Percentiles rank a stretch among this genome's conserved stretches.
These are phyloP conservation scores for Exocentrus adspersus DNA, from an alignment of 2,888 invertebrate species.

Conservation along the genomic window DNA sequence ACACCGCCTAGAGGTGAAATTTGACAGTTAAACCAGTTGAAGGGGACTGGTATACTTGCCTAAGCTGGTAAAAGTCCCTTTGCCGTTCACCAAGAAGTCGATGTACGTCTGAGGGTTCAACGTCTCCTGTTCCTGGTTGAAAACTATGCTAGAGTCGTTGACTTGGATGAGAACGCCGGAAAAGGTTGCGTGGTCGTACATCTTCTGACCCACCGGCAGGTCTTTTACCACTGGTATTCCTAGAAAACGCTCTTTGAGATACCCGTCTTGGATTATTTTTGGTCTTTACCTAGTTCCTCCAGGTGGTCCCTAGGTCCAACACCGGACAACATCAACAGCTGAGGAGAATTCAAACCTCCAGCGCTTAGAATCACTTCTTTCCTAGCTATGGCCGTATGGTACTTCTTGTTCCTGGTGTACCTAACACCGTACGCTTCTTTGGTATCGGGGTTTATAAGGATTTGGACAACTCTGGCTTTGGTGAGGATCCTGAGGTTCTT, in stretches of 20 bases:
- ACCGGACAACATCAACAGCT: slow-evolving; percentile 84
- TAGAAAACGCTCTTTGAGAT: neutral
- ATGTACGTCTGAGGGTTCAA: neutral
- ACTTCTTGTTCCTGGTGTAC: slow-evolving; percentile 67
- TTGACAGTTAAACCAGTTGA: too few species aligned
- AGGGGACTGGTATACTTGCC: too few species aligned
- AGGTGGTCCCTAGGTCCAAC: slow-evolving; percentile 69
- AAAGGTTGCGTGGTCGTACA: slow-evolving; percentile 75
- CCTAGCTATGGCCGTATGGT: slow-evolving; percentile 66
- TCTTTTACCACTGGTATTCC: slow-evolving; percentile 70
- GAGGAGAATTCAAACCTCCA: slow-evolving; percentile 89
- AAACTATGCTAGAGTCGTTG: slow-evolving; percentile 59
- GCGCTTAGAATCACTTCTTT: slow-evolving; percentile 88
- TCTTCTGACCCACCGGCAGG: slow-evolving; percentile 72
- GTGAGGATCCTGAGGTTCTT: slow-evolving; percentile 76
- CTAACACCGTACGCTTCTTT: slow-evolving; percentile 76
- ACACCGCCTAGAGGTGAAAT: slow-evolving; percentile 63
- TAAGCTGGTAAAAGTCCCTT: slow-evolving; percentile 66
- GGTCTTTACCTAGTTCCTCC: slow-evolving; percentile 21
- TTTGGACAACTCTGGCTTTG: slow-evolving; percentile 70
- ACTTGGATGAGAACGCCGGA: slow-evolving; percentile 68
- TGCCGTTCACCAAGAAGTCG: slow-evolving; percentile 62
- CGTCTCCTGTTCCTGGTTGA: slow-evolving; percentile 37
- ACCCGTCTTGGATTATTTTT: too few species aligned
- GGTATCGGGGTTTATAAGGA: slow-evolving; percentile 71